phyloP scores from a whole-genome alignment of 2,113 vertebrate species.

The Lepus timidus region DNA sequence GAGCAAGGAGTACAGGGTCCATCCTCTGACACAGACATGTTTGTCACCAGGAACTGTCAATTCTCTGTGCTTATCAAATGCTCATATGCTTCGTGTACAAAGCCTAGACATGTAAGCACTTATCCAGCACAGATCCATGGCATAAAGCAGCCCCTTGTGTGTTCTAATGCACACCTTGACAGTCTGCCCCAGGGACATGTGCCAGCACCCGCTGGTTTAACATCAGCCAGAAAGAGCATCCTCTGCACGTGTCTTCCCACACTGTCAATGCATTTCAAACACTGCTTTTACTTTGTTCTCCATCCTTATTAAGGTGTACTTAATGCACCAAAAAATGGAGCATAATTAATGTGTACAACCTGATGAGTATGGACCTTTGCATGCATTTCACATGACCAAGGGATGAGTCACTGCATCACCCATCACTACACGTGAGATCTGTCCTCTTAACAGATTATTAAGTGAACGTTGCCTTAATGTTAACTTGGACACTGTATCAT shows the following conservation, averaged over 20 bases:
- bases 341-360: background rate
- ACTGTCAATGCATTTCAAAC: background rate
- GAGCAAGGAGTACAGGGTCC: too few species aligned
- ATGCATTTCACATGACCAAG: background rate
- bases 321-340: background rate
- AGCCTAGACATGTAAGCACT: too few species aligned
- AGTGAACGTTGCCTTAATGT: background rate
- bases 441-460: background rate
- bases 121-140: too few species aligned
- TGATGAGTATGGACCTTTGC: background rate
- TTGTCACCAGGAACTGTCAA: too few species aligned
- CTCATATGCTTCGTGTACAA: too few species aligned
- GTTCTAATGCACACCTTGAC: background rate
- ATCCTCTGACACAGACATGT: too few species aligned
- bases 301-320: background rate
- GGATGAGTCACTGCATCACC: too few species aligned
- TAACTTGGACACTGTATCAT: background rate
- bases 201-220: background rate
- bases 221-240: background rate
- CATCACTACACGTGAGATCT: background rate
- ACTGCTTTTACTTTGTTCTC: background rate
- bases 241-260: background rate
- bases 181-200: background rate
- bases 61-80: too few species aligned
- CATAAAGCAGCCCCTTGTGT: background rate